Evolutionary conservation across 2,888 invertebrate species (phyloP), one percentile per base, ranked within the genome.

Genomic region (Clunio marinus): DNA sequence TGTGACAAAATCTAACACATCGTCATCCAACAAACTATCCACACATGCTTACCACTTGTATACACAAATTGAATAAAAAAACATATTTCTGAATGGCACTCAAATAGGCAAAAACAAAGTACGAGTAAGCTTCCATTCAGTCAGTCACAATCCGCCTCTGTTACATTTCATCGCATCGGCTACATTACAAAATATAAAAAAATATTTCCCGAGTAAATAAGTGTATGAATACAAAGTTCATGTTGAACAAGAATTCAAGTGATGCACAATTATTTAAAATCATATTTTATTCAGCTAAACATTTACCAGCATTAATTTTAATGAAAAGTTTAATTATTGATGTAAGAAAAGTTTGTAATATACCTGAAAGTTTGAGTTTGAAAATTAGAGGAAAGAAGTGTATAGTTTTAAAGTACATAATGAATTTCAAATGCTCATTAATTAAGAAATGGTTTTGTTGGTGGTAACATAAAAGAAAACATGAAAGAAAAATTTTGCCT

Each of bases 111-210:
- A 45, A 66, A 66, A 66, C 66, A 66, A 66, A 55, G 35, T 66
- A 66, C 66, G 46, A 66, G 35, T 7, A 46, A 20, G 13, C 22
- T 46, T 20, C n/a, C 20, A 66, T 27, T 66, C 32, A 66, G 55
- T 66, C 66, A 66, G 66, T 66, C 66, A 66, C 66, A 66, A 55
- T 66, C 66, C 66, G 66, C 55, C 66, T 66, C 66, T 66, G 66
- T 66, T 66, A 46, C 46, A 66, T 66, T 66, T 66, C 45, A 55
- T 66, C 66, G 66, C 51, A 51, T 66, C 66, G 66, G 51, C 55
- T 66, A 32, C 28, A 55, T 66, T 28, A 60, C 60, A 66, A 51
- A 66, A 66, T 41, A 8, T 32, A 51, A 22, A 51, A 51, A 41
- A 15, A 41, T 41, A 41, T 41, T 32, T n/a, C n/a, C n/a, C 3